phyloP scores from a whole-genome alignment of 2,888 invertebrate species.

The Napeogenes sylphis region DNA sequence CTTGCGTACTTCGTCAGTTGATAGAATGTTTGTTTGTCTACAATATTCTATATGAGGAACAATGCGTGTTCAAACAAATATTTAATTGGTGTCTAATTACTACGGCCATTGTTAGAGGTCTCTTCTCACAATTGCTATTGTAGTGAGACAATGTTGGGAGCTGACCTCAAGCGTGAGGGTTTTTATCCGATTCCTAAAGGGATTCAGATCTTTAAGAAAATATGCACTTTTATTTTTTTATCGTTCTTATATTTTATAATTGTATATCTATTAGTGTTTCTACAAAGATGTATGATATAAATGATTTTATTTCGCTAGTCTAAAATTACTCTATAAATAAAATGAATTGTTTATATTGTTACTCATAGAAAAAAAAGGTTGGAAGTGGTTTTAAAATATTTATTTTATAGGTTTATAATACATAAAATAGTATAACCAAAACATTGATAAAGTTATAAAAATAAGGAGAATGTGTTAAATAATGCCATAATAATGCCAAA shows the following conservation, averaged over 20 bases:
- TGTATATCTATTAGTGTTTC: not conserved
- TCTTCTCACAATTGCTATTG: constrained; percentile 76
- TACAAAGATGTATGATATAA: too few species aligned
- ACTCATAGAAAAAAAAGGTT: too few species aligned
- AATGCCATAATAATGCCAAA: too few species aligned
- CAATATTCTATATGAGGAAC: constrained; percentile 42
- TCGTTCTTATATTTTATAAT: not conserved
- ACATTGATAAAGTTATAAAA: too few species aligned
- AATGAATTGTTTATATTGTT: too few species aligned
- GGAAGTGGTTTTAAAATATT: too few species aligned
- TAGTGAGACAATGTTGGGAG: constrained; percentile 73
- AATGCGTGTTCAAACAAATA: constrained; percentile 58
- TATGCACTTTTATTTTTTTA: constrained; percentile 13
- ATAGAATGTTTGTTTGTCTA: constrained; percentile 46
- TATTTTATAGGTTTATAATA: too few species aligned
- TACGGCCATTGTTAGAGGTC: constrained; percentile 61
- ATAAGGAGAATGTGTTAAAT: too few species aligned
- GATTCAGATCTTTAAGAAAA: constrained; percentile 31
- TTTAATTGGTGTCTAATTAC: constrained; percentile 73
- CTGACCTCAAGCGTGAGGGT: constrained; percentile 64
- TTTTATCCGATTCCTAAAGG: constrained; percentile 43
- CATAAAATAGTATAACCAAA: too few species aligned
- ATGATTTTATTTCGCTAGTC: too few species aligned
- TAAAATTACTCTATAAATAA: too few species aligned
- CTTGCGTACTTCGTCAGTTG: constrained; percentile 39